Evolutionary conservation across 2,797 vertebrate genomes (phyloP), one percentile per base, ranked within the genome.

Genomic region (Nothura maculosa): DNA sequence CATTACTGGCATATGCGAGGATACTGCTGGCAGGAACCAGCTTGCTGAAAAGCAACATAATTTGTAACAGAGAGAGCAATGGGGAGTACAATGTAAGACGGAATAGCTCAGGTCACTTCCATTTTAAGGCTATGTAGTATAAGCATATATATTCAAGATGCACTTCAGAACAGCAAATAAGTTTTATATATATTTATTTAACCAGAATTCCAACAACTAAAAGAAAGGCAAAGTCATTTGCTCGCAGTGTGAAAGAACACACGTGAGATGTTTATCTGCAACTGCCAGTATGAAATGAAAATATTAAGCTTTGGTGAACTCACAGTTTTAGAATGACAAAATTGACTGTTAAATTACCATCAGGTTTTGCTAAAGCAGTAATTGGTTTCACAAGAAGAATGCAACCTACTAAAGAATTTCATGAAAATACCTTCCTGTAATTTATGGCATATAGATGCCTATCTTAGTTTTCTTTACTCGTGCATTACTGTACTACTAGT

Each of bases 21-120:
- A 72, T 10, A 62, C 15, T 1, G 60, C 66, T 93, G 90, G 94
- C 88, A 95, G 1, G 4, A 66, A 96, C 62, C 92, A 52, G 76
- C 96, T 83, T 94, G 94, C 79, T 54, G 89, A 66, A 36, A 72
- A 90, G 75, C 47, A 20, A 22, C 16, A 7, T 36, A 67, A 52
- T 36, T n/a, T 43, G 58, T 66, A 66, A 25, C 24, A 11, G 38
- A 45, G 42, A 34, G 81, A 40, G 87, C 12, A 1, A 50, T 0
- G 38, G 10, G 67, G 36, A 27, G 25, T 1, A 45, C 0, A 1
- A 16, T 0, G 22, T 1, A 58, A 87, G 79, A 43, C 12, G 0
- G 10, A 47, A 2, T 28, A 83, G 62, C 50, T 32, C 28, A 2
- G 48, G 52, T 36, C n/a, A 28, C 0, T 0, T 30, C 22, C 13